A percentile compares a stretch with the other conserved stretches of the same genome.
Evolutionary conservation across 2,113 vertebrate species (phyloP).

Genomic region (Actenoides hombroni): DNA sequence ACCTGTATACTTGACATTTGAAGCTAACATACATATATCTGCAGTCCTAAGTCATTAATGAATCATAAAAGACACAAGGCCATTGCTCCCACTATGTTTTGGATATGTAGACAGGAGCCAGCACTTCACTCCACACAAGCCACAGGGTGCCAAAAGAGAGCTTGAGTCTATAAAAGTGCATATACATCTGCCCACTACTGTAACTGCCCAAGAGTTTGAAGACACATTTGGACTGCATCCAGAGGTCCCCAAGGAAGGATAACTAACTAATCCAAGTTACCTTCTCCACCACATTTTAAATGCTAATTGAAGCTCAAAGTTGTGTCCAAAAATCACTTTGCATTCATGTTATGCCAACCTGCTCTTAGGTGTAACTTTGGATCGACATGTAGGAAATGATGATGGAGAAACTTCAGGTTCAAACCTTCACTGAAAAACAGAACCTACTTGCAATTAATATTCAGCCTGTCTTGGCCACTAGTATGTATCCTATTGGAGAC

Average conservation of each 20-base stretch:
- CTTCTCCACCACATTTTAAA: background rate
- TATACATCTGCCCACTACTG: background rate
- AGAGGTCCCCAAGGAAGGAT: background rate
- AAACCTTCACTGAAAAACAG: background rate
- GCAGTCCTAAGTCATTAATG: background rate
- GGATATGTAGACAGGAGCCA: background rate
- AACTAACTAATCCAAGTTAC: background rate
- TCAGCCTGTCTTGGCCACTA: background rate
- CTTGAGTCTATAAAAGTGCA: background rate
- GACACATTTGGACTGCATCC: background rate
- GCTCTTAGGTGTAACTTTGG: background rate
- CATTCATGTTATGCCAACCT: background rate
- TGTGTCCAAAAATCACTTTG: background rate
- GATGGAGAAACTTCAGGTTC: background rate
- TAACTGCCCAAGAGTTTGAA: background rate
- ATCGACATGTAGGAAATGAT: background rate
- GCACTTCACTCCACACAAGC: background rate
- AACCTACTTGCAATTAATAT: background rate
- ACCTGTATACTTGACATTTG: background rate
- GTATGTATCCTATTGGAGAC: accelerated
- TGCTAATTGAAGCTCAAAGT: background rate
- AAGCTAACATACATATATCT: background rate
- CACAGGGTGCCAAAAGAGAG: background rate
- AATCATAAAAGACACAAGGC: background rate
- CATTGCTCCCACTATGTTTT: background rate